Conservation (phyloP, 2,797 vertebrate genomes). For the Gallinago nigripennis region DNA sequence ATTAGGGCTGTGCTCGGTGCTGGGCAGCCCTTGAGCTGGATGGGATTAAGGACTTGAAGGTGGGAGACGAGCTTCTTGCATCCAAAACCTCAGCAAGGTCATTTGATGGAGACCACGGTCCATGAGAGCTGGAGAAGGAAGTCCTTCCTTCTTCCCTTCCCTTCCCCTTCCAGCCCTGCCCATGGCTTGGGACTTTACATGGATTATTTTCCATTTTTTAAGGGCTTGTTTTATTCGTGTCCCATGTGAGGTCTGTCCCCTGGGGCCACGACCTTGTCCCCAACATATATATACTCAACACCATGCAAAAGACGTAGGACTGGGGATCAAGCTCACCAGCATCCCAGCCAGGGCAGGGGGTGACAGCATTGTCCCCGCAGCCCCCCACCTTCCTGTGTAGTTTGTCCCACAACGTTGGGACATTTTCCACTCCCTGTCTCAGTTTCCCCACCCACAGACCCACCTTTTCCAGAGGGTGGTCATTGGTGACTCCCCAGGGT, state of each 20-base stretch:
- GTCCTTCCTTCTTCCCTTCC: not conserved
- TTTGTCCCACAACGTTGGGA: not conserved
- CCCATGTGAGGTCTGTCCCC: rapidly evolving
- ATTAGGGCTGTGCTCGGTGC: not conserved
- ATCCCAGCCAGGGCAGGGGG: not conserved
- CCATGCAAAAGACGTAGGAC: not conserved
- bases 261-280: not conserved
- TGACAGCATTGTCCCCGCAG: rapidly evolving
- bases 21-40: not conserved
- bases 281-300: too few species aligned
- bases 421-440: not conserved
- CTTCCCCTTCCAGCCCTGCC: not conserved
- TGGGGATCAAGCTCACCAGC: rapidly evolving
- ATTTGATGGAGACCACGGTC: not conserved
- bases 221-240: not conserved
- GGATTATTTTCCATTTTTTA: not conserved
- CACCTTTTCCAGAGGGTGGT: not conserved
- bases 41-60: not conserved
- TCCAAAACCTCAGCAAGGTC: not conserved
- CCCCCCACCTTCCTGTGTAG: not conserved
- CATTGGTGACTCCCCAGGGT: rapidly evolving
- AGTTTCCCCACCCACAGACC: not conserved
- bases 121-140: not conserved
- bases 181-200: not conserved
- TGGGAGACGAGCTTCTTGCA: not conserved